phyloP scores from a whole-genome alignment of 23 tunicate species.

The Trididemnum miniatum region DNA sequence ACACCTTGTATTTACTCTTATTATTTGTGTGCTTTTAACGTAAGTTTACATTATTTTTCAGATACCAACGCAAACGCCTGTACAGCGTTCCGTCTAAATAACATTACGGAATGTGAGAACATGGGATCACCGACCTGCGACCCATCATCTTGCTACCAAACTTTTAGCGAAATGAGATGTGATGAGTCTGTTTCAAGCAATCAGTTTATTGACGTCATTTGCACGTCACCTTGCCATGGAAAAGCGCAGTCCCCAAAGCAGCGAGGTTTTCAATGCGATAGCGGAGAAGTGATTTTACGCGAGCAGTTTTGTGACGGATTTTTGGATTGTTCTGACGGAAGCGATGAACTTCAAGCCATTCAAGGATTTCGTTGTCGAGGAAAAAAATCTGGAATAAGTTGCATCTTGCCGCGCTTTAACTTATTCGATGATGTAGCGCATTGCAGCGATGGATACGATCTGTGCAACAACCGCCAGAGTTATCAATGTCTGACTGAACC shows the following conservation, averaged over 20 bases:
- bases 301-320: not conserved
- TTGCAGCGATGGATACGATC: not conserved
- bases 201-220: too few relatives aligned
- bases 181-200: not conserved
- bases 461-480: not conserved
- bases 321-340: not conserved
- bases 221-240: not conserved
- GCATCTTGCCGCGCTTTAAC: not conserved
- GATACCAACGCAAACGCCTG: too few relatives aligned
- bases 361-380: slow-evolving; percentile 2
- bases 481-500: not conserved
- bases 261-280: not conserved
- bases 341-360: not conserved
- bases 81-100: not conserved
- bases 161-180: not conserved
- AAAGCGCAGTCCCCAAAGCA: not conserved
- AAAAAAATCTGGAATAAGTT: not conserved
- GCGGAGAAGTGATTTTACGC: not conserved
- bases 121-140: not conserved
- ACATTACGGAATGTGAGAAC: not conserved
- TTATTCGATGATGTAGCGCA: not conserved
- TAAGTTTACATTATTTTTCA: too few relatives aligned
- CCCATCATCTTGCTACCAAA: not conserved
- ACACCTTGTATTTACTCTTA: too few relatives aligned
- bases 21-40: too few relatives aligned